Evolutionary conservation across 2,113 vertebrate genomes (phyloP), one percentile per base, ranked within the genome.

Genomic region (Nettapus auritus): DNA sequence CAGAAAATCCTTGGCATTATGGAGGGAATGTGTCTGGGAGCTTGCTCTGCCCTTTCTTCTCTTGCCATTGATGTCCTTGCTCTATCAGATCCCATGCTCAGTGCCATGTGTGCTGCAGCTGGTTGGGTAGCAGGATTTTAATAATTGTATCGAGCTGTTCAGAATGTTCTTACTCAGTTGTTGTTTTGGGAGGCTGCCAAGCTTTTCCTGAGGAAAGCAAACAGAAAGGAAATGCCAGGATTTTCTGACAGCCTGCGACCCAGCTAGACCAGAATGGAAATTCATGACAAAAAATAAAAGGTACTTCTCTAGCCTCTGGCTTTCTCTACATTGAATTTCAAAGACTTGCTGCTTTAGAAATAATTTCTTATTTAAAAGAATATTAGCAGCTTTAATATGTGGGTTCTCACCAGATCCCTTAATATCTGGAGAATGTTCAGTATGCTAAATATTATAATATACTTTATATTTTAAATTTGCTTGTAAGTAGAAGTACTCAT

Each of bases 151-250:
- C 93, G 82, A 86, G 64, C 56, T 78, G 64, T 89, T 93, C 60
- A 90, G 85, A 94, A 68, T 63, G 67, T 77, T 96, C 91, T 91
- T 74, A 87, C 40, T 59, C 63, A 77, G 82, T 38, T 74, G 46
- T 68, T 83, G 73, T 42, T 86, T 25, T 94, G 88, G 71, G 52
- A 88, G 74, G 25, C 76, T 95, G 89, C 76, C 94, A 97, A 81
- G 64, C 15, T 88, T 88, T 81, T 96, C 77, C 76, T 28, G 46
- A 89, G 79, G 82, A 95, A 93, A 86, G 48, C 73, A 94, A 85
- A 86, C 64, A 90, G 60, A 96, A 93, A 75, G 76, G 64, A 95
- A 96, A 90, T 86, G 68, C 79, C 80, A 95, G 76, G 69, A 92
- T 82, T 96, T 91, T 88, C 82, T 91, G 80, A 81, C 3, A 4